These are phyloP conservation scores for Limnephilus marmoratus DNA, from an alignment of 2,888 invertebrate species.

Conservation along the genomic window DNA sequence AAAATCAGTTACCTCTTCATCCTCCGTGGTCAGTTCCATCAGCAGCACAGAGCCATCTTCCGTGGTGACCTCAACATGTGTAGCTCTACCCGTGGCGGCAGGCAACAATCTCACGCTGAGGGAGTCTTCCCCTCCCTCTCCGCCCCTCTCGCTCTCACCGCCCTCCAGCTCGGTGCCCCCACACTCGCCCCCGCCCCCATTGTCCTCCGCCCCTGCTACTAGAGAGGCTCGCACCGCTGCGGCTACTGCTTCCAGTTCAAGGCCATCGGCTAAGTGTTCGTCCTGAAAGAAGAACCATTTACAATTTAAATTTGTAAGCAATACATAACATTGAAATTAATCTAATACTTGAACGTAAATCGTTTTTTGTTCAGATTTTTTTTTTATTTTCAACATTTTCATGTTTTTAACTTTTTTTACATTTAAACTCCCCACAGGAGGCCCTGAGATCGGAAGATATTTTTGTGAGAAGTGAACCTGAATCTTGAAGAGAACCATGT, in stretches of 20 bases:
- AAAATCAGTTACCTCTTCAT: conserved; percentile 65
- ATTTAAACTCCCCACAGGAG: too few relatives aligned
- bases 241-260: conserved; percentile 60
- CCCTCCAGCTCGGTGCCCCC: conserved; percentile 68
- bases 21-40: conserved; percentile 72
- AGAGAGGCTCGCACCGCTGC: conserved; percentile 46
- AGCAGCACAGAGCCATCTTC: conserved; percentile 74
- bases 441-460: too few relatives aligned
- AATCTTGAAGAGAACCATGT: too few relatives aligned
- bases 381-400: too few relatives aligned
- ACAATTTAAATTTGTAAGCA: neutral
- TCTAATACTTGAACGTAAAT: too few relatives aligned
- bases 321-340: too few relatives aligned
- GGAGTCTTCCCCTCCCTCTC: conserved; percentile 67
- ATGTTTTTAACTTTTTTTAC: too few relatives aligned
- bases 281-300: neutral
- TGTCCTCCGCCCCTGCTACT: conserved; percentile 68
- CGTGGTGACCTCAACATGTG: conserved; percentile 72
- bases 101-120: conserved; percentile 66
- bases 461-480: too few relatives aligned
- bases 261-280: conserved; percentile 65
- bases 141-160: conserved; percentile 70
- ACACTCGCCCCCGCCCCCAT: conserved; percentile 67
- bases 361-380: too few relatives aligned
- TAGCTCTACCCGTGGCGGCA: conserved; percentile 63